Conservation (phyloP, 2,797 vertebrate species). For the Heliangelus exortis region DNA sequence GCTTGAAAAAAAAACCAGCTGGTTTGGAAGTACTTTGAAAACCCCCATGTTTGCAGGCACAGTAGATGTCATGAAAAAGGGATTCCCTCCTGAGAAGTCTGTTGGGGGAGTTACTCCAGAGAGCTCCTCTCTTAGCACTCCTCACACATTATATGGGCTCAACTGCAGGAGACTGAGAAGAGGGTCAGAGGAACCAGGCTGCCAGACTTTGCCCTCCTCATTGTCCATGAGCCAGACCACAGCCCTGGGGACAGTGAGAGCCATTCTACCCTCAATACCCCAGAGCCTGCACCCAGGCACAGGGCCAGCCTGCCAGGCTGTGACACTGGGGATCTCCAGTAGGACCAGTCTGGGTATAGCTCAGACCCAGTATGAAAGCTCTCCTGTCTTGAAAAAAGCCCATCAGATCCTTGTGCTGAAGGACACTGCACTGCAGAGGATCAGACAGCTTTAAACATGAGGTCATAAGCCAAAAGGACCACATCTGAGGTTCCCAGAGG, state of each 20-base stretch:
- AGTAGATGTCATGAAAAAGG: neutral
- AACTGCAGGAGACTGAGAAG: neutral
- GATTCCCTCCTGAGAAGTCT: neutral
- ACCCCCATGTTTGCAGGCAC: neutral
- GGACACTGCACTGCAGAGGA: neutral
- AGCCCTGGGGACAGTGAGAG: neutral
- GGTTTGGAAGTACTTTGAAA: neutral
- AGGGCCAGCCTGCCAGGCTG: neutral
- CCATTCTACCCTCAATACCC: neutral
- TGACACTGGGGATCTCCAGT: neutral
- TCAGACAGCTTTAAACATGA: neutral
- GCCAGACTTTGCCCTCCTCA: neutral
- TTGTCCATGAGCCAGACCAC: accelerated
- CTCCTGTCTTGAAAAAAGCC: neutral
- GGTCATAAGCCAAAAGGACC: neutral
- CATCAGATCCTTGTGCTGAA: neutral
- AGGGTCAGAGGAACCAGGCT: neutral
- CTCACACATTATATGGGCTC: neutral
- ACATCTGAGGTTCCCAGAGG: neutral
- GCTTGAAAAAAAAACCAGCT: neutral
- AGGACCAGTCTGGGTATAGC: neutral
- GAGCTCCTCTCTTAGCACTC: neutral
- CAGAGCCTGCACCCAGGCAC: accelerated
- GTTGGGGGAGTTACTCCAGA: neutral
- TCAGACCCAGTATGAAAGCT: neutral